Evolutionary conservation across 2,797 vertebrate genomes (phyloP).

Genomic region (Monodelphis domestica): DNA sequence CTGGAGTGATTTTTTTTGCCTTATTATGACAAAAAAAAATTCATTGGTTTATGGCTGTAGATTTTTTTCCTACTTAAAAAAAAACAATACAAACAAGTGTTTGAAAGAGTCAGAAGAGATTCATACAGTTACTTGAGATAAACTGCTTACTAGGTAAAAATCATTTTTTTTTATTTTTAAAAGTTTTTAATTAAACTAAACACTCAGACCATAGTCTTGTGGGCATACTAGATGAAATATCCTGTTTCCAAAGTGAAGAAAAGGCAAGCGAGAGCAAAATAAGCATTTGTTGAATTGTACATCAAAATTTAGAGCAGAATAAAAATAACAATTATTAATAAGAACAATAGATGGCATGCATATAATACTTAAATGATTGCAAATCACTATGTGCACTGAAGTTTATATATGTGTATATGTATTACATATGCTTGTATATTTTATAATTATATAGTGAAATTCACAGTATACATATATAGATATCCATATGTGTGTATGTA

Average conservation of each 20-base stretch:
- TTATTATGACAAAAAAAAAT: conserved; percentile 4
- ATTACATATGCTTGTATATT: neutral
- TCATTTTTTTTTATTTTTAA: conserved; percentile 11
- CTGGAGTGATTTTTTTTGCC: conserved; percentile 18
- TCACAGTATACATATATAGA: too few species aligned
- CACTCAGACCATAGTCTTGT: neutral
- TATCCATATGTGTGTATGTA: too few species aligned
- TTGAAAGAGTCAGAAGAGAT: neutral
- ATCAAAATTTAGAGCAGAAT: neutral
- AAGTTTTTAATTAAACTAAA: conserved; percentile 45
- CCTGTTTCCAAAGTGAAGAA: neutral
- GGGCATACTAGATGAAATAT: neutral
- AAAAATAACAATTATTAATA: neutral
- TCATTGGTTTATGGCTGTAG: neutral
- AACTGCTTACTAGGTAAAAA: neutral
- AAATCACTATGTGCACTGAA: neutral
- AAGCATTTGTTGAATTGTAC: neutral
- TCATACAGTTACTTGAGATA: neutral
- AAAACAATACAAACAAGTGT: neutral
- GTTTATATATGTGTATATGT: neutral
- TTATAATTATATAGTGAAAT: too few species aligned
- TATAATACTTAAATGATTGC: neutral
- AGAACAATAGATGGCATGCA: neutral
- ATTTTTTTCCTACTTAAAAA: neutral
- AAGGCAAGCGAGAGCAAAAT: neutral